Base-by-base conservation (phyloP, 1,140 invertebrate genomes). In the Euwallacea similis region DNA sequence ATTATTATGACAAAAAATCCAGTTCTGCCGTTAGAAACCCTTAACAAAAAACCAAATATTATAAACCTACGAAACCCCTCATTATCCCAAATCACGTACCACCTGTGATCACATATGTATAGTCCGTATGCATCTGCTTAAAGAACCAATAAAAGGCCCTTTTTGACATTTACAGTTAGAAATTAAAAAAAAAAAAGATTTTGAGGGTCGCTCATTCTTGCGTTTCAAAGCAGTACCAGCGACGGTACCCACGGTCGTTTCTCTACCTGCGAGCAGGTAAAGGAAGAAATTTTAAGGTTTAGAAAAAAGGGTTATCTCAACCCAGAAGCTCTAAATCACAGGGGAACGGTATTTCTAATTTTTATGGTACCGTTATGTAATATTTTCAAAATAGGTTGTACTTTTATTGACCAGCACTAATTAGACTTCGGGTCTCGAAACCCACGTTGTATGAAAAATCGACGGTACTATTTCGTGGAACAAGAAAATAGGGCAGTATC, bases 321-420 rank as follows among this genome's bases (percentile, higher is more conserved):
- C 21, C 21, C 21, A 33, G 21, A 33, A 33, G 21, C 21, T 33
- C 21, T 33, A 33, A 33, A 33, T 33, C 21, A 33, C 21, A 3
- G 9, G 46, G 13, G 46, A 50, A 50, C 46, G 46, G 46, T 50
- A 50, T 50, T 50, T 50, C 13, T 50, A 50, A 50, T 50, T 50
- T 50, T 10, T 10, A 6, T 13, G 13, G 46, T 50, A 50, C 46
- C 46, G 46, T 50, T 50, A 50, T 13, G 9, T 13, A 50, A 50
- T 50, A 10, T 10, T 50, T 50, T 11, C 46, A 50, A 10, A 50
- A 50, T 50, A 50, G 46, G 46, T 7, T 11, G 46, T 50, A 7
- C 46, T 13, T 13, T 33, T 33, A 33, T 33, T 33, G 21, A 33
- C 21, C 21, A 33, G 21, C 21, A 33, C 21, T 33, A 33, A 33